phyloP scores from a whole-genome alignment of 2,888 invertebrate species.

The Agonopterix subpropinquella region DNA sequence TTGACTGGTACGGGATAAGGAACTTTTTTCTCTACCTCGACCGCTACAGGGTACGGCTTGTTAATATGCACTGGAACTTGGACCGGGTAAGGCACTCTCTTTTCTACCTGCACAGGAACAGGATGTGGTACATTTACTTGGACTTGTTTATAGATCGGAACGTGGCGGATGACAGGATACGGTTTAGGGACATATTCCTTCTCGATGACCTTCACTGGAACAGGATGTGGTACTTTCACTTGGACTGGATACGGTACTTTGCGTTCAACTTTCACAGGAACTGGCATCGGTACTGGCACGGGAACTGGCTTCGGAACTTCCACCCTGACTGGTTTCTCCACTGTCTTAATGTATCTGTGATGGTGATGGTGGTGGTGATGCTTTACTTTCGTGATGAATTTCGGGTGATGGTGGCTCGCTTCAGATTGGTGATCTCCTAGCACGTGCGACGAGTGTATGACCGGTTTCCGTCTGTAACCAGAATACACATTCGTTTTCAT shows the following conservation, averaged over 20 bases:
- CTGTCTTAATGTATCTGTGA: conserved; percentile 78
- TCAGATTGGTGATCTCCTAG: conserved; percentile 43
- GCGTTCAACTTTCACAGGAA: conserved; percentile 32
- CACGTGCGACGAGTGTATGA: conserved; percentile 25
- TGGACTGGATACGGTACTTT: conserved; percentile 39
- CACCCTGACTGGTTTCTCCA: conserved; percentile 73
- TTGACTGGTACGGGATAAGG: conserved; percentile 64
- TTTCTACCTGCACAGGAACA: conserved; percentile 52
- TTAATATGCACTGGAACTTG: conserved; percentile 44
- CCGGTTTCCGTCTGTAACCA: conserved; percentile 45
- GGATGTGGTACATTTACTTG: conserved; percentile 62
- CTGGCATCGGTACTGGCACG: conserved; percentile 62
- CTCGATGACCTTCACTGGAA: conserved; percentile 69
- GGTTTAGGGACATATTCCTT: conserved; percentile 68
- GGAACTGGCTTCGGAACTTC: conserved; percentile 71
- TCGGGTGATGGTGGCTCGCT: conserved; percentile 31
- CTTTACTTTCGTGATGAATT: conserved; percentile 62
- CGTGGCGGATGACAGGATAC: conserved; percentile 61
- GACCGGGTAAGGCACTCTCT: conserved; percentile 36
- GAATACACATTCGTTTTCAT: conserved; percentile 40
- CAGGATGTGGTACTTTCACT: conserved; percentile 61
- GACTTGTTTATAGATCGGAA: conserved; percentile 55
- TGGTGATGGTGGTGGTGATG: conserved; percentile 81
- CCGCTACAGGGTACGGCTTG: conserved; percentile 53
- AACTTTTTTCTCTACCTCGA: conserved; percentile 62